Evolutionary conservation across 2,888 invertebrate species (phyloP).

Genomic region (Troides aeacus): DNA sequence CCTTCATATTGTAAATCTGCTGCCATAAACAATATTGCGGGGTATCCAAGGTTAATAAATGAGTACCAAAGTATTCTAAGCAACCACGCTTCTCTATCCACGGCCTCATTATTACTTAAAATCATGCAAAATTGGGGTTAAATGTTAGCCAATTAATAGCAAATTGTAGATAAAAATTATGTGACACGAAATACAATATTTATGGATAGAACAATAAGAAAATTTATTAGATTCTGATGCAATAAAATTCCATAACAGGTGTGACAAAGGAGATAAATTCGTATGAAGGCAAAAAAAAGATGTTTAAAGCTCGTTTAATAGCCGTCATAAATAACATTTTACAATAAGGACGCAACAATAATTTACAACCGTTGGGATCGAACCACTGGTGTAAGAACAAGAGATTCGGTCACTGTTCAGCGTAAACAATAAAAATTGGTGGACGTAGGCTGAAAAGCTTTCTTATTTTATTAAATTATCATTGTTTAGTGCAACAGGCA

Average conservation of each 20-base stretch:
- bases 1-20: too few species aligned
- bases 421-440: conserved; percentile 7
- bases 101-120: too few species aligned
- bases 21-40: too few species aligned
- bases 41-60: too few species aligned
- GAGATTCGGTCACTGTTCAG: conserved; percentile 20
- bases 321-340: conserved; percentile 22
- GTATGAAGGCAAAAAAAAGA: conserved; percentile 9
- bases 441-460: not conserved
- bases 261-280: conserved; percentile 29
- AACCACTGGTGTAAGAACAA: conserved; percentile 6
- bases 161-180: not conserved
- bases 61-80: too few species aligned
- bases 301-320: conserved; percentile 22
- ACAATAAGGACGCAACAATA: conserved; percentile 26
- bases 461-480: conserved; percentile 1
- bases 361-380: conserved; percentile 24
- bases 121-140: too few species aligned
- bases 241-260: conserved; percentile 29
- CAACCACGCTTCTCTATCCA: too few species aligned
- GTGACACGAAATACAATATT: not conserved
- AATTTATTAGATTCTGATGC: conserved; percentile 16
- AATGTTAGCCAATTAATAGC: not conserved
- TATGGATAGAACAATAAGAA: conserved; percentile 15
- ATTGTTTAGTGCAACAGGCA: not conserved